A percentile compares a stretch with the other conserved stretches of the same genome.
Conservation (phyloP, 2,888 invertebrate genomes). For the Drosophila neotestacea region DNA sequence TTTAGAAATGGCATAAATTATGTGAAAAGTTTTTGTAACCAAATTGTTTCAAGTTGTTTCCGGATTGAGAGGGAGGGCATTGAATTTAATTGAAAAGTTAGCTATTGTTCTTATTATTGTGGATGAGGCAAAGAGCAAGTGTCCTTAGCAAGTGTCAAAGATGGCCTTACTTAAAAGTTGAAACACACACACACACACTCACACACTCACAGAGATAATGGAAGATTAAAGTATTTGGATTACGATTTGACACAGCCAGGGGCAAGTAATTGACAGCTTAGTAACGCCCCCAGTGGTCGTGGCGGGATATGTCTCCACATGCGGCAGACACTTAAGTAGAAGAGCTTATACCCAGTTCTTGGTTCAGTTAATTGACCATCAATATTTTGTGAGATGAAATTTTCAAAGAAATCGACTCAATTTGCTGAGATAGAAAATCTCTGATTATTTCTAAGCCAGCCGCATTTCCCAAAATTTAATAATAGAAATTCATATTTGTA, state of each 20-base stretch:
- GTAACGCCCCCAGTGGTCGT: not conserved
- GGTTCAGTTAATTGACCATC: slow-evolving; percentile 22
- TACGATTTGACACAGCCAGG: not conserved
- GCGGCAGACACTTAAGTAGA: slow-evolving; percentile 4
- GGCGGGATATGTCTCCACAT: not conserved
- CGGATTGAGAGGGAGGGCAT: slow-evolving; percentile 3
- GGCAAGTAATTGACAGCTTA: slow-evolving; percentile 29
- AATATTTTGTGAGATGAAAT: slow-evolving; percentile 6
- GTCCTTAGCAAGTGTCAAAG: slow-evolving; percentile 32
- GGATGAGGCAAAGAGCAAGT: not conserved
- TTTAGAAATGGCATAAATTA: slow-evolving; percentile 69
- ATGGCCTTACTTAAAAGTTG: slow-evolving; percentile 20
- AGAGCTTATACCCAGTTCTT: not conserved
- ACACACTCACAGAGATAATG: slow-evolving; percentile 7
- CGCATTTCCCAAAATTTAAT: slow-evolving; percentile 15
- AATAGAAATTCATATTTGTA: slow-evolving; percentile 31
- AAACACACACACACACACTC: not conserved
- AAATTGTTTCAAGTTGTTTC: slow-evolving; percentile 56
- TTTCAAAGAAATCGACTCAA: slow-evolving; percentile 5
- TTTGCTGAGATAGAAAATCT: not conserved
- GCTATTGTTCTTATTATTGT: slow-evolving; percentile 17
- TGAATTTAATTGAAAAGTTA: slow-evolving; percentile 63
- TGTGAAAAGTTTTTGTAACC: slow-evolving; percentile 67
- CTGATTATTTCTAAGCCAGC: slow-evolving; percentile 17
- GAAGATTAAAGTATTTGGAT: slow-evolving; percentile 30